Conservation (phyloP, 2,888 invertebrate genomes). For the Ischnura elegans region DNA sequence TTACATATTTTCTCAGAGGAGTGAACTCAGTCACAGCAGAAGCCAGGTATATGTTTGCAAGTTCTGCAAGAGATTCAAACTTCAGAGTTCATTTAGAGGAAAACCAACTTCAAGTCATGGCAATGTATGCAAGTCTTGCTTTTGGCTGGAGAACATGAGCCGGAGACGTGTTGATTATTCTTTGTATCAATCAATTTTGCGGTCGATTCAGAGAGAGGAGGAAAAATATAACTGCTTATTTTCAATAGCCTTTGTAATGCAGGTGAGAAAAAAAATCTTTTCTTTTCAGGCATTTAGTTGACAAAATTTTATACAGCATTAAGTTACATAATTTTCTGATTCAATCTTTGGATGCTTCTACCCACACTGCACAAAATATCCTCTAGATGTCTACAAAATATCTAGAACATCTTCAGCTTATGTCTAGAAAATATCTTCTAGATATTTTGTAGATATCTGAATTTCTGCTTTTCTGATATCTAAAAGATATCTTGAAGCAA, state of each 20-base stretch:
- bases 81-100: conserved; percentile 22
- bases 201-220: conserved; percentile 52
- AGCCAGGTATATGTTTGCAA: conserved; percentile 5
- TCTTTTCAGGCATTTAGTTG: neutral
- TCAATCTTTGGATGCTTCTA: no score
- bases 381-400: no score
- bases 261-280: no score
- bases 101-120: neutral
- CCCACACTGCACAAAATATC: no score
- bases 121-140: conserved; percentile 49
- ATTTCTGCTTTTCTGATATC: no score
- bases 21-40: neutral
- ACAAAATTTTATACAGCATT: no score
- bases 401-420: no score
- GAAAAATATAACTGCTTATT: conserved; percentile 26
- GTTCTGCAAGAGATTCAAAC: conserved; percentile 33
- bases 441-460: no score
- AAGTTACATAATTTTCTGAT: no score
- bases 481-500: no score
- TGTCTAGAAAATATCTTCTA: no score
- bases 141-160: conserved; percentile 47
- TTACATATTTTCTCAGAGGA: neutral
- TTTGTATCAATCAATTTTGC: conserved; percentile 26
- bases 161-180: conserved; percentile 7
- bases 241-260: conserved; percentile 30